phyloP scores from a whole-genome alignment of 1,140 invertebrate species.

The Rhopalosiphum maidis region DNA sequence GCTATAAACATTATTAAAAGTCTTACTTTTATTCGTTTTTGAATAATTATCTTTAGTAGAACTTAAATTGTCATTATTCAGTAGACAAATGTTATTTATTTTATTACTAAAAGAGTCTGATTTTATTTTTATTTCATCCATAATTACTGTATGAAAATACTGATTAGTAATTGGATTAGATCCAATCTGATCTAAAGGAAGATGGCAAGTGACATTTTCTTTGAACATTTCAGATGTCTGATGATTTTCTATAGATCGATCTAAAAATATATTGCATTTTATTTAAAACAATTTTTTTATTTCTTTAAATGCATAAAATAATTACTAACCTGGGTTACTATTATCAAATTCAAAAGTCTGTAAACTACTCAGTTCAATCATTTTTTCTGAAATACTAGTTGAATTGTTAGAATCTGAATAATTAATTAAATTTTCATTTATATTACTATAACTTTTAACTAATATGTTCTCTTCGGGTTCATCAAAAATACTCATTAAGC shows the following conservation, averaged over 20 bases:
- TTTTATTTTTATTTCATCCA: not conserved
- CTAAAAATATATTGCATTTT: not conserved
- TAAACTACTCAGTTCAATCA: not conserved
- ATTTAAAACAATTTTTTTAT: not conserved
- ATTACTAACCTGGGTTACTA: not conserved
- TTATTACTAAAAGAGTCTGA: not conserved
- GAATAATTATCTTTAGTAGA: not conserved
- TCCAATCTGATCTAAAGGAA: not conserved
- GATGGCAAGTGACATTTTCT: not conserved
- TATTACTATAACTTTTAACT: not conserved
- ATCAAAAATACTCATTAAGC: conserved; percentile 23
- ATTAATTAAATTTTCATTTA: not conserved
- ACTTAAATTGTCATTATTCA: not conserved
- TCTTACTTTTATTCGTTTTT: conserved; percentile 16
- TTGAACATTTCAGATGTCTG: not conserved
- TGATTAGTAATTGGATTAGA: not conserved
- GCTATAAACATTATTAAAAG: not conserved
- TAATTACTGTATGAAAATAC: too few relatives aligned
- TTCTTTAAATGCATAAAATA: not conserved
- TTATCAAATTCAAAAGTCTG: not conserved
- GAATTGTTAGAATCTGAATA: not conserved
- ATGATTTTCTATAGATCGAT: not conserved
- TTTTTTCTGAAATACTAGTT: not conserved
- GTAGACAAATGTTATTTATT: too few relatives aligned
- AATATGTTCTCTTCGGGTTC: not conserved